These are phyloP conservation scores for Vanacampus margaritifer DNA, from an alignment of 2,113 vertebrate genomes.

Conservation along the genomic window DNA sequence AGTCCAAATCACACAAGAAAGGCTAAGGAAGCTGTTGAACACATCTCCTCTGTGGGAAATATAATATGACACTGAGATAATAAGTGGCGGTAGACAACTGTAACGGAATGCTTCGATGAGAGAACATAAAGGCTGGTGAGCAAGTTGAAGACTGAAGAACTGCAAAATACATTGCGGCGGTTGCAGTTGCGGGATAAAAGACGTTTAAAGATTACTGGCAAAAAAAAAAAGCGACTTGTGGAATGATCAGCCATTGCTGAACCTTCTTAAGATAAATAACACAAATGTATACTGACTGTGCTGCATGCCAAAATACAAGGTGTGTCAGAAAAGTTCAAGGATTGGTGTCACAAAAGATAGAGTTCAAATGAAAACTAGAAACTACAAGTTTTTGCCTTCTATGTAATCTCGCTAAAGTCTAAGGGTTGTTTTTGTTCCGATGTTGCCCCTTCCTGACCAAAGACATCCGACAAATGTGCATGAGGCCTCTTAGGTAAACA, in stretches of 20 bases:
- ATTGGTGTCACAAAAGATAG: too few relatives aligned
- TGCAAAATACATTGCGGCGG: constrained; percentile 17
- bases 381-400: too few relatives aligned
- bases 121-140: constrained; percentile 44
- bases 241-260: background rate
- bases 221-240: background rate
- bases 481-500: too few relatives aligned
- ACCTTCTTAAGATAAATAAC: constrained; percentile 1
- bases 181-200: constrained; percentile 31
- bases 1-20: constrained; percentile 64
- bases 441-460: too few relatives aligned
- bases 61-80: constrained; percentile 54
- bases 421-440: too few relatives aligned
- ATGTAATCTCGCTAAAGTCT: too few relatives aligned
- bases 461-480: too few relatives aligned
- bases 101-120: constrained; percentile 53
- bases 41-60: constrained; percentile 58
- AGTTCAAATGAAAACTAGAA: too few relatives aligned
- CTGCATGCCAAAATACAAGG: background rate
- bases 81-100: constrained; percentile 60
- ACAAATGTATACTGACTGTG: background rate
- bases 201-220: constrained; percentile 23
- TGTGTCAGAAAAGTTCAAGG: background rate
- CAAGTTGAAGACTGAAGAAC: constrained; percentile 14
- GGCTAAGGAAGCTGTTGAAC: constrained; percentile 48